Evolutionary conservation across 2,797 vertebrate genomes (phyloP), one percentile per base, ranked within the genome.

Genomic region (Hypotaenidia philippensis): DNA sequence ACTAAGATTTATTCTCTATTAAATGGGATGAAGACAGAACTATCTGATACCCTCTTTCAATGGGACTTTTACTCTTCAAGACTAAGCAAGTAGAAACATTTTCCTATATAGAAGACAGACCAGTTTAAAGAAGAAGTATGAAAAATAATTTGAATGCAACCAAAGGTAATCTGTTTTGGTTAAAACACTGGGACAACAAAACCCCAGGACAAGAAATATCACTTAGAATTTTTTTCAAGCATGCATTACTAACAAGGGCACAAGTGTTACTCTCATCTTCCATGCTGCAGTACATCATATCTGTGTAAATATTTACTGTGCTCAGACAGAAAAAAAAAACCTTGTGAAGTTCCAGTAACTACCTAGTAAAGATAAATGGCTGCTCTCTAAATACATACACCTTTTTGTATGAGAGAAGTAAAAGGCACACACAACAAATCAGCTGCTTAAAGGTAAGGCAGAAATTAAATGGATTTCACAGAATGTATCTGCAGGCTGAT

Each of bases 301-400:
- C 70, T 93, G 77, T 56, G 75, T 77, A 93, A 94, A 91, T 59
- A 93, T 71, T 91, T 79, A 63, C 50, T 52, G 66, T 25, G 40
- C 40, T 66, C 83, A 80, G n/a, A 79, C n/a, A 89, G 44, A 26
- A n/a, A 94, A 68, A 70, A 14, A 0, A 25, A 2, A 4, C 7
- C 52, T 64, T 32, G 20, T 8, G 56, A 45, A 50, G 81, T 53
- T 27, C 57, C 50, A 65, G 41, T 34, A 69, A 84, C 49, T 60
- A 60, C 69, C 59, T 91, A 6, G 40, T 77, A 86, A 74, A 34
- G 36, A 75, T 31, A 90, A 86, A 86, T 47, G 63, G n/a, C 23
- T 87, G 44, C 81, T 87, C 32, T 83, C 40, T 95, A 70, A 86
- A 53, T 4, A 25, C 17, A 55, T 38, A 47, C 12, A 65, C 26